Conservation (phyloP, 2,113 vertebrate genomes). For the Engystomops pustulosus region DNA sequence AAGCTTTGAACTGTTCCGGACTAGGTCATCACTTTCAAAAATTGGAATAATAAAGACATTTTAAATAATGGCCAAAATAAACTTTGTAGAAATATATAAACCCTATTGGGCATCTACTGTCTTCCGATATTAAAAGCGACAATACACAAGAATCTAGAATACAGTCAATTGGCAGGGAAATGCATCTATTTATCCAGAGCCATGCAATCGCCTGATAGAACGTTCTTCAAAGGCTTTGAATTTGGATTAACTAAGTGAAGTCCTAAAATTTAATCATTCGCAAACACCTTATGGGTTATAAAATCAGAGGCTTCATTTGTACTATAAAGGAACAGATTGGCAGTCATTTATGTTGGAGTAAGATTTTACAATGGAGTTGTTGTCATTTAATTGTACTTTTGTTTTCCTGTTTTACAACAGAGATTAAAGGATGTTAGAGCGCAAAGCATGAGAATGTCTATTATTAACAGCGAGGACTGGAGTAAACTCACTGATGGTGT, state of each 20-base stretch:
- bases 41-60: too few relatives aligned
- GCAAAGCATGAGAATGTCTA: constrained; percentile 4
- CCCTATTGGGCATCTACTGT: too few relatives aligned
- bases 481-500: constrained; percentile 24
- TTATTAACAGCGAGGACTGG: constrained; percentile 40
- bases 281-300: constrained; percentile 22
- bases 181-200: neutral
- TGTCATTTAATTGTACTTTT: constrained; percentile 26
- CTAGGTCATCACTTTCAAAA: too few relatives aligned
- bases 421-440: constrained; percentile 37
- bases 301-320: neutral
- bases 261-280: constrained; percentile 6
- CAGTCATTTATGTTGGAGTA: neutral
- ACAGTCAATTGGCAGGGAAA: neutral
- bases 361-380: constrained; percentile 11
- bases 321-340: constrained; percentile 16
- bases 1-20: too few relatives aligned
- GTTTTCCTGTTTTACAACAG: constrained; percentile 5
- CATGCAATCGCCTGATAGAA: neutral
- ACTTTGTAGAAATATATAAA: neutral
- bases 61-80: too few relatives aligned
- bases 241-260: constrained; percentile 16
- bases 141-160: neutral
- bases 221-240: neutral
- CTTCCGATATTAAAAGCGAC: neutral